phyloP scores from a whole-genome alignment of 2,113 vertebrate species.

The Rhagologus leucostigma region DNA sequence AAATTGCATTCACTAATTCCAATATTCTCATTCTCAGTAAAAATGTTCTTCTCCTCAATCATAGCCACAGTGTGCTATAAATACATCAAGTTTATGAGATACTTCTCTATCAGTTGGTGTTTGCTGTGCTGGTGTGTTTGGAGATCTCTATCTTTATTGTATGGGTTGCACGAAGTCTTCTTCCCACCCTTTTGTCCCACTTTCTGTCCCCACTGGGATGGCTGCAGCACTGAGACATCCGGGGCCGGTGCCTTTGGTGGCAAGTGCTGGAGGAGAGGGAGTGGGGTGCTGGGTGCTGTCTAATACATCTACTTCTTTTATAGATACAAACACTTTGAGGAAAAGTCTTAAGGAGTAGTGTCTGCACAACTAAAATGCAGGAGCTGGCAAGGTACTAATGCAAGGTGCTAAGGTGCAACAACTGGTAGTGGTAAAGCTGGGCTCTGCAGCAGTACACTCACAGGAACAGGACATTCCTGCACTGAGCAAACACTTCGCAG shows the following conservation, averaged over 20 bases:
- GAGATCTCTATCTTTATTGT: background rate
- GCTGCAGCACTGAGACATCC: fast-evolving
- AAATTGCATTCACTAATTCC: background rate
- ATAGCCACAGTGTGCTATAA: background rate
- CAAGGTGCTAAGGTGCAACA: background rate
- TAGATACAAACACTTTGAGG: background rate
- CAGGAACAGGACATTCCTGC: background rate
- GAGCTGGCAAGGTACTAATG: background rate
- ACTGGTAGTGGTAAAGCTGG: background rate
- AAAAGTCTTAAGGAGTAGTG: background rate
- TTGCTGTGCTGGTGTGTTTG: background rate
- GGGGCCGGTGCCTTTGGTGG: background rate
- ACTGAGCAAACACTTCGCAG: background rate
- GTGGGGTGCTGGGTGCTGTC: background rate
- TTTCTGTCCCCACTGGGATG: background rate
- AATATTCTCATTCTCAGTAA: background rate
- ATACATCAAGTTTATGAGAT: background rate
- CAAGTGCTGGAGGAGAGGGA: background rate
- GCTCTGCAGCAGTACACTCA: background rate
- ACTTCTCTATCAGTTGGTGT: background rate
- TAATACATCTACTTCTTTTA: background rate
- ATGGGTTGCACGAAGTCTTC: background rate
- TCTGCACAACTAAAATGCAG: background rate
- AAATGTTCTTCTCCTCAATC: background rate
- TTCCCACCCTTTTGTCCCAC: background rate